Evolutionary conservation across 2,113 vertebrate genomes (phyloP).

Genomic region (Periophthalmodon schlosseri): DNA sequence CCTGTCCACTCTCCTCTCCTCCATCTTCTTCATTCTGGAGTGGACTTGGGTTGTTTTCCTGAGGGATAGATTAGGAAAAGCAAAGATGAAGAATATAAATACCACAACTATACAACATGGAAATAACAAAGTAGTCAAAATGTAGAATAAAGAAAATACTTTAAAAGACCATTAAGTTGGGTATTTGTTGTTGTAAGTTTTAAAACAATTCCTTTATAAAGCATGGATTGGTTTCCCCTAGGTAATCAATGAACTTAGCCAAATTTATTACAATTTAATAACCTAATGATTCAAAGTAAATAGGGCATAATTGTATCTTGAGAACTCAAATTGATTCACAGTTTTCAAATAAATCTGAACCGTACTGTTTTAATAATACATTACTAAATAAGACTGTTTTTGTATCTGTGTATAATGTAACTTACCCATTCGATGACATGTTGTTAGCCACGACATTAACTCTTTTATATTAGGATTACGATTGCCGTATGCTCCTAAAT

Average conservation of each 20-base stretch:
- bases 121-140: neutral
- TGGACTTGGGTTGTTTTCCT: slow-evolving; percentile 89
- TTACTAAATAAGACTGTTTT: neutral
- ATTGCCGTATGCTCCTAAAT: neutral
- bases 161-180: too few species aligned
- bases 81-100: neutral
- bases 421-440: neutral
- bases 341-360: too few species aligned
- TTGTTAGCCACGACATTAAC: neutral
- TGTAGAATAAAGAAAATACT: neutral
- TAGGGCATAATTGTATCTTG: neutral
- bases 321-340: too few species aligned
- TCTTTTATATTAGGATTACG: neutral
- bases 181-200: too few species aligned
- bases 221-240: neutral
- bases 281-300: neutral
- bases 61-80: neutral
- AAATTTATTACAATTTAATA: neutral
- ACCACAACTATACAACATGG: neutral
- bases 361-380: neutral
- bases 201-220: too few species aligned
- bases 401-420: neutral
- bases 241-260: neutral
- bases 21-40: slow-evolving; percentile 87
- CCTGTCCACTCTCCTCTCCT: slow-evolving; percentile 84